These are phyloP conservation scores for Spisula solida DNA, from an alignment of 2,888 invertebrate species.

Conservation along the genomic window DNA sequence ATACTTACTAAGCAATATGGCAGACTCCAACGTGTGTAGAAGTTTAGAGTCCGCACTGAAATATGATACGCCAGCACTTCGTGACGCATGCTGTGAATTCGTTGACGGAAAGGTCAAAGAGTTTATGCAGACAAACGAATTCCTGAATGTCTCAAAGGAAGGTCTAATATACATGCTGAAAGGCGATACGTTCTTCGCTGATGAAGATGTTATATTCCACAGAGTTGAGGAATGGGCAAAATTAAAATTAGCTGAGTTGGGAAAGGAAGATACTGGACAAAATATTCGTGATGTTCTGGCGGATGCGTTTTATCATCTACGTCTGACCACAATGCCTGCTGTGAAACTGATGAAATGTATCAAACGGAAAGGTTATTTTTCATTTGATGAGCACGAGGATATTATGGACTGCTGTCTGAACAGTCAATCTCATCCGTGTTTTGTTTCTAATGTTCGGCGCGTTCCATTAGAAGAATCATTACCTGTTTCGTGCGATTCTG, in stretches of 20 bases:
- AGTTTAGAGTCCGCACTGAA: constrained; percentile 32
- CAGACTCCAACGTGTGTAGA: not conserved
- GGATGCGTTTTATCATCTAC: constrained; percentile 24
- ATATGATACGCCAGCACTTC: constrained; percentile 13
- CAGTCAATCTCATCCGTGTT: not conserved
- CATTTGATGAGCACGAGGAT: constrained; percentile 22
- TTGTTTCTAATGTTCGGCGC: not conserved
- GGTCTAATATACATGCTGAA: constrained; percentile 34
- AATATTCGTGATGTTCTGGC: constrained; percentile 9
- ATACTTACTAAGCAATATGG: constrained; percentile 16
- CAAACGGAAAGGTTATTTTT: constrained; percentile 29
- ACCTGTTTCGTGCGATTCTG: too few species aligned
- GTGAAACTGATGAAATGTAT: constrained; percentile 14
- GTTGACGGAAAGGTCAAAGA: constrained; percentile 41
- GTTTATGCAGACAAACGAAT: constrained; percentile 35
- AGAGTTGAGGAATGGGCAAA: constrained; percentile 27
- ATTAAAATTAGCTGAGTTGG: not conserved
- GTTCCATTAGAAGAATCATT: too few species aligned
- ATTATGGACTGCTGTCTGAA: not conserved
- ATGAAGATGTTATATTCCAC: constrained; percentile 22
- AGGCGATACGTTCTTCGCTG: constrained; percentile 41
- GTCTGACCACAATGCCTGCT: constrained; percentile 18
- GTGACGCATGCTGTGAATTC: not conserved
- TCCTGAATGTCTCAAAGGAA: constrained; percentile 31
- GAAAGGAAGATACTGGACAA: constrained; percentile 18